These are phyloP conservation scores for Achroia grisella DNA, from an alignment of 1,140 invertebrate genomes.

Conservation along the genomic window DNA sequence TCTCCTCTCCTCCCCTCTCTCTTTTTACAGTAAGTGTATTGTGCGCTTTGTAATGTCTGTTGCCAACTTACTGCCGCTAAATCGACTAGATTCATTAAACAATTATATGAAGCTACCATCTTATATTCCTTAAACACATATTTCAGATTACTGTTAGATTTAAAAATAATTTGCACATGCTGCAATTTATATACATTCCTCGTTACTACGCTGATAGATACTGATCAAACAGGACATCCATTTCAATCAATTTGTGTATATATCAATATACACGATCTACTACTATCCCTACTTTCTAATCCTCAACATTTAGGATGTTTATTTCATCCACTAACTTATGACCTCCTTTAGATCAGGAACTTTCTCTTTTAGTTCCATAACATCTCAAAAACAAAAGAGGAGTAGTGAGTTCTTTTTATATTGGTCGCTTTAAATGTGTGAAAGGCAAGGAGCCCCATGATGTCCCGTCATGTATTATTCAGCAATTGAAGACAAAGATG, in stretches of 20 bases:
- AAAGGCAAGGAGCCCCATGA: slow-evolving; percentile 38
- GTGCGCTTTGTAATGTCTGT: slow-evolving; percentile 46
- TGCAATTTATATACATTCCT: too few species aligned
- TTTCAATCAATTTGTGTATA: slow-evolving; percentile 17
- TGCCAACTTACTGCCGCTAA: slow-evolving; percentile 27
- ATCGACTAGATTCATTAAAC: slow-evolving; percentile 22
- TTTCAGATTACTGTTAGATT: too few species aligned
- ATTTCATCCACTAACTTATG: slow-evolving; percentile 7
- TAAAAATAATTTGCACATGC: too few species aligned
- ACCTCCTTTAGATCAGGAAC: neutral
- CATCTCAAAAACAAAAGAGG: neutral
- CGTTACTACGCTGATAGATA: too few species aligned
- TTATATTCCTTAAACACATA: too few species aligned
- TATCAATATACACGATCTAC: neutral
- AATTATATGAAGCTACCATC: too few species aligned
- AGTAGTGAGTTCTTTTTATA: slow-evolving; percentile 6
- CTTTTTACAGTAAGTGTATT: slow-evolving; percentile 46
- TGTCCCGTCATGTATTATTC: slow-evolving; percentile 52
- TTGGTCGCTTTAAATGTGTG: slow-evolving; percentile 25
- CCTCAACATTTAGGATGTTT: slow-evolving; percentile 10
- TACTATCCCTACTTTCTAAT: slow-evolving; percentile 11
- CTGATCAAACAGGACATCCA: neutral
- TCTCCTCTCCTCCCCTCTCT: slow-evolving; percentile 45
- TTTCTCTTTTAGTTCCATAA: neutral
- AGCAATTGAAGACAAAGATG: slow-evolving; percentile 46